phyloP scores from a whole-genome alignment of 1,140 invertebrate species.

The Aplysia californica region DNA sequence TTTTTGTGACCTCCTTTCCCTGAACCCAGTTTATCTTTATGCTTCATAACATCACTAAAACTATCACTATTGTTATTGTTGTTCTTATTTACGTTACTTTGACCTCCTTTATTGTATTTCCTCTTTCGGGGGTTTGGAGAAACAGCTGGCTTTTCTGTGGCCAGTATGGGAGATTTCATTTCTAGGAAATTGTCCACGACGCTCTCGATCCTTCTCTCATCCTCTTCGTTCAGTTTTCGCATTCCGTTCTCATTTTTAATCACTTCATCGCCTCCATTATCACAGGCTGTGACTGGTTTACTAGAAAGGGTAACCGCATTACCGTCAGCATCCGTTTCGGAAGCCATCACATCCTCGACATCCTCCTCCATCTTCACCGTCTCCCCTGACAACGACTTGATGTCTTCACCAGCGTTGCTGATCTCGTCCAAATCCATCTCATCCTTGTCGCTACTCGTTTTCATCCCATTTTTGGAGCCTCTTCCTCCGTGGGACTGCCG shows the following conservation, averaged over 20 bases:
- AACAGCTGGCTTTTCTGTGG: neutral
- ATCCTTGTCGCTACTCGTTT: neutral
- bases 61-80: neutral
- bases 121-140: neutral
- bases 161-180: conserved; percentile 20
- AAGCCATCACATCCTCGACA: neutral
- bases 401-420: neutral
- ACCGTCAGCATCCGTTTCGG: neutral
- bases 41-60: neutral
- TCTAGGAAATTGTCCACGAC: conserved; percentile 26
- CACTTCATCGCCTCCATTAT: neutral
- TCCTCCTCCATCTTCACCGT: neutral
- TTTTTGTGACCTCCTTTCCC: neutral
- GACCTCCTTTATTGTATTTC: neutral
- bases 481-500: conserved; percentile 52
- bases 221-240: neutral
- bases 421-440: neutral
- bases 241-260: neutral
- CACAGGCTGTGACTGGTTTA: no score
- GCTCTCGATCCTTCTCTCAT: conserved; percentile 11
- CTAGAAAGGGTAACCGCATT: no score
- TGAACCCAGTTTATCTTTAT: neutral
- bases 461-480: neutral
- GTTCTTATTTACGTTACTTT: neutral
- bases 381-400: neutral